Evolutionary conservation across 2,888 invertebrate species (phyloP).

Genomic region (Pachliopta kotzebuea): DNA sequence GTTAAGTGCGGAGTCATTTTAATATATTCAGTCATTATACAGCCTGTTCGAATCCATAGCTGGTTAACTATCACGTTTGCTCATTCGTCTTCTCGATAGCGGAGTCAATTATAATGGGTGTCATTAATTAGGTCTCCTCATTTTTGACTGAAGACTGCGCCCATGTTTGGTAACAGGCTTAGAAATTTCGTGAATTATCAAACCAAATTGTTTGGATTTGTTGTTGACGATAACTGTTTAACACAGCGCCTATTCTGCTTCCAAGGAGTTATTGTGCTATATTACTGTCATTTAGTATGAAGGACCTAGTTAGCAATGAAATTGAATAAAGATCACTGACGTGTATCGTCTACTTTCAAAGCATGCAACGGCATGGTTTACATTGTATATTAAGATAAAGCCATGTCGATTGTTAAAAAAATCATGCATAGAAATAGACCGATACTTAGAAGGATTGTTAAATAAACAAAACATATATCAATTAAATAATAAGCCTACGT

Average conservation of each 20-base stretch:
- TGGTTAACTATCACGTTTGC: conserved; percentile 21
- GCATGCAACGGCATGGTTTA: no score
- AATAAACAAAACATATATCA: not conserved
- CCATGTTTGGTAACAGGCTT: not conserved
- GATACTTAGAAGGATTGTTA: not conserved
- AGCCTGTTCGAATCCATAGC: conserved; percentile 16
- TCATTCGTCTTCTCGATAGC: conserved; percentile 28
- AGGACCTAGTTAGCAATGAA: no score
- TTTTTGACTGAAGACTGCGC: not conserved
- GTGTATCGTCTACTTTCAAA: no score
- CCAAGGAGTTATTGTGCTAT: no score
- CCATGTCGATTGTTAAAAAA: not conserved
- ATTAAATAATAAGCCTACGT: not conserved
- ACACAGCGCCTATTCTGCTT: no score
- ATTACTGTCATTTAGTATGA: no score
- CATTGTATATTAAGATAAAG: no score
- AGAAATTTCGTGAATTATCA: not conserved
- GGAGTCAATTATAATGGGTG: conserved; percentile 21
- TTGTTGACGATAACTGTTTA: not conserved
- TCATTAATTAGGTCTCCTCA: conserved; percentile 16
- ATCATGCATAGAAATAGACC: not conserved
- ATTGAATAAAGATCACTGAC: no score
- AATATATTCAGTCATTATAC: conserved; percentile 20
- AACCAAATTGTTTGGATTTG: not conserved
- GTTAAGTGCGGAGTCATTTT: conserved; percentile 20